These are phyloP conservation scores for Melitaea cinxia DNA, from an alignment of 1,140 invertebrate species.

Conservation along the genomic window DNA sequence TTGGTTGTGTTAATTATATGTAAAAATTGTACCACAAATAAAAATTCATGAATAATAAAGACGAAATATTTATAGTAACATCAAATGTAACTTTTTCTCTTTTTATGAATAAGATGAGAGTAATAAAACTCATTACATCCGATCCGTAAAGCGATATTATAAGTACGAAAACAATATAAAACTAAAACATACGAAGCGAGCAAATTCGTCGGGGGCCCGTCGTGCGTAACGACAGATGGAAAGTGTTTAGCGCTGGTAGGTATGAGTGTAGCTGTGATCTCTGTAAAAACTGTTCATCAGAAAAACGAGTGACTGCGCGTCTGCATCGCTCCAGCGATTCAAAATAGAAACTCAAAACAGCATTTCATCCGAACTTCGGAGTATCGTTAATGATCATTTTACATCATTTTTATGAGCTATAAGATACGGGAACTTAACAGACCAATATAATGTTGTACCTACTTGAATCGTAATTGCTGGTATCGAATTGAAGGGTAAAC, in stretches of 20 bases:
- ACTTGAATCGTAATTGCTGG: constrained; percentile 14
- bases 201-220: constrained; percentile 41
- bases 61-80: background rate
- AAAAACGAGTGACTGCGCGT: constrained; percentile 19
- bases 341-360: constrained; percentile 41
- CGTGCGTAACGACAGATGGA: constrained; percentile 54
- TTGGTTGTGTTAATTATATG: constrained; percentile 37
- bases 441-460: constrained; percentile 19
- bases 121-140: constrained; percentile 3
- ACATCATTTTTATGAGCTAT: constrained; percentile 58
- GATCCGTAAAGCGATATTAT: constrained; percentile 33
- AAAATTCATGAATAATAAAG: background rate
- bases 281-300: constrained; percentile 66
- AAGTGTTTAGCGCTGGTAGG: constrained; percentile 45
- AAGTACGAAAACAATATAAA: constrained; percentile 48
- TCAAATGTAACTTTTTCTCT: background rate
- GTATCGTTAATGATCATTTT: constrained; percentile 59
- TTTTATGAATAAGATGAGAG: background rate
- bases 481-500: constrained; percentile 30
- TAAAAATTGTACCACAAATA: background rate
- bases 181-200: constrained; percentile 45
- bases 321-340: constrained; percentile 15
- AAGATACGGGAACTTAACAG: constrained; percentile 41
- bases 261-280: constrained; percentile 55
- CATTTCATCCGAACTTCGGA: constrained; percentile 48